Evolutionary conservation across 92 coral and sea anemone genomes (phyloP), one percentile per base, ranked within the genome.

Genomic region (Galaxea fascicularis): DNA sequence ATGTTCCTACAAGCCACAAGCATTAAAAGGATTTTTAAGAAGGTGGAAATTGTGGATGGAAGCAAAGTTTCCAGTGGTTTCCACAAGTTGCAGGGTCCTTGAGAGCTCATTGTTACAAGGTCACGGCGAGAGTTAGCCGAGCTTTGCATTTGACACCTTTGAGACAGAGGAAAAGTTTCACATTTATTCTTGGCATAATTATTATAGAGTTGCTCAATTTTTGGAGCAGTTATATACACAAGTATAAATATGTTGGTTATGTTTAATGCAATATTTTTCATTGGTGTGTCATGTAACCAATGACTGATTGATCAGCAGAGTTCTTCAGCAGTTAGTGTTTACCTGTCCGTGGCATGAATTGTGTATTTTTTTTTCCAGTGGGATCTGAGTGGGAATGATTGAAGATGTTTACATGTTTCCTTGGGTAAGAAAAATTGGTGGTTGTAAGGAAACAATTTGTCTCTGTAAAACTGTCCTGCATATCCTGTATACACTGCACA

Each of bases 221-320:
- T 79, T 67, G 31, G 75, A 79, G 84, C 75, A 79, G 52, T 66
- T 79, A 65, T 6, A 66, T 79, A 52, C 22, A 9, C 21, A 66
- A 18, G 64, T 67, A 65, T 63, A 63, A 60, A 49, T 65, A 25
- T 28, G 7, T 35, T 20, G 30, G 65, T 79, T 20, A 45, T 71
- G 15, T 65, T 59, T 20, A 30, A 53, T 47, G 18, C 25, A 79
- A 51, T 30, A 69, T 20, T 66, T 18, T 75, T 51, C 75, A n/a
- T 79, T 49, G 52, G 62, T 14, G 29, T 10, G 20, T 45, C 56
- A 18, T 60, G 35, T 27, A 44, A 77, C 41, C 15, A 16, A 27
- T 45, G 20, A 39, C 47, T 28, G 27, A 31, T 26, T 54, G 27
- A 54, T 20, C 12, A 29, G 28, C 44, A 29, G 78, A 73, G 62